A percentile compares a stretch with the other conserved stretches of the same genome.
These are phyloP conservation scores for Nomada goodeniana DNA, from an alignment of 2,888 invertebrate genomes.

Conservation along the genomic window DNA sequence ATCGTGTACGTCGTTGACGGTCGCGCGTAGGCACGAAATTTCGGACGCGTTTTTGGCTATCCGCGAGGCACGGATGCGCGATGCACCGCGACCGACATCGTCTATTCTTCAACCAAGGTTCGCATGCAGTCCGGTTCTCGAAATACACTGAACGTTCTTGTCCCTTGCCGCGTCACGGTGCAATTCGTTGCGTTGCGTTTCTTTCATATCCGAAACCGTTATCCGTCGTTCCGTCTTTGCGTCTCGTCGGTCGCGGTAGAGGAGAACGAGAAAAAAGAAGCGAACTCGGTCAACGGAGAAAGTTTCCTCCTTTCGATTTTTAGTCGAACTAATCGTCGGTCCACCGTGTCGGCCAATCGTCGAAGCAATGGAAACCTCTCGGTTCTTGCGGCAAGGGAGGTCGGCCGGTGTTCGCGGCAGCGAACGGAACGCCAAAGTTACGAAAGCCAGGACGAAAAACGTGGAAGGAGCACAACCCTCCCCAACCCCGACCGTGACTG, in stretches of 20 bases:
- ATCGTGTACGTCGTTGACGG: background rate
- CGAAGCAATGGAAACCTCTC: conserved; percentile 35
- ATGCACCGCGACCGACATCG: background rate
- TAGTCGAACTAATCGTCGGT: background rate
- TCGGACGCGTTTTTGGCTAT: background rate
- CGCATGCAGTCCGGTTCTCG: background rate
- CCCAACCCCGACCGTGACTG: background rate
- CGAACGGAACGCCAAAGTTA: background rate
- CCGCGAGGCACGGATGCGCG: background rate
- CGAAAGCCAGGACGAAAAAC: conserved; percentile 32
- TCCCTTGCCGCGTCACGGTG: background rate
- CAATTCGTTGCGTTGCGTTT: background rate
- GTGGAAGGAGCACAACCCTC: conserved; percentile 36
- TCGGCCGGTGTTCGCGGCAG: too few species aligned
- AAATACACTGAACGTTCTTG: background rate
- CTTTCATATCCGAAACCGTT: background rate
- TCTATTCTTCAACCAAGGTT: conserved; percentile 23
- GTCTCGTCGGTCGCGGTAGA: background rate
- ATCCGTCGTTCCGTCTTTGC: background rate
- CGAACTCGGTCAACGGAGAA: background rate
- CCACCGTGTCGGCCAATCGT: background rate
- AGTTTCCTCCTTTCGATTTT: conserved; percentile 10
- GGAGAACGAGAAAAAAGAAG: too few species aligned
- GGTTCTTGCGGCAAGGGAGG: conserved; percentile 2
- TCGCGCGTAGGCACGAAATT: background rate